Percentiles rank a stretch among this genome's conserved stretches.
phyloP scores from a whole-genome alignment of 2,113 vertebrate species.

The Panthera leo region DNA sequence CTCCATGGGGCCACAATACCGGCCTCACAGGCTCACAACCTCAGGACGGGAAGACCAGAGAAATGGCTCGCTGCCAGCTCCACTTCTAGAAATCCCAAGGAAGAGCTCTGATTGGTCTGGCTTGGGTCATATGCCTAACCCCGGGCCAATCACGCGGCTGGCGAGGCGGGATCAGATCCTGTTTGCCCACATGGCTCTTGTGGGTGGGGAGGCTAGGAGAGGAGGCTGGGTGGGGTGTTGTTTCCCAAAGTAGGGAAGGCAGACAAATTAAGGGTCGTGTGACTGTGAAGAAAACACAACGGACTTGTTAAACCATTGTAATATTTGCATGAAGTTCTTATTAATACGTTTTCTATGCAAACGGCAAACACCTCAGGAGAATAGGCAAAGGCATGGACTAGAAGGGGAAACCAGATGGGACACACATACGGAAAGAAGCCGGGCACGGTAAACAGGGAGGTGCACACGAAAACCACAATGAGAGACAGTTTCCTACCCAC shows the following conservation, averaged over 20 bases:
- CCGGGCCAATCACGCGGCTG: not conserved
- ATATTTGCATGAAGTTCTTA: not conserved
- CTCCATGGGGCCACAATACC: too few species aligned
- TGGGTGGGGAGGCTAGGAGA: not conserved
- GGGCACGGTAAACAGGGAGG: fast-evolving
- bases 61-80: not conserved
- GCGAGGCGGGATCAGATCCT: not conserved
- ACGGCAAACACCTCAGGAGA: not conserved
- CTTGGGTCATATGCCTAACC: not conserved
- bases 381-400: not conserved
- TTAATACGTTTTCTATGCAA: not conserved
- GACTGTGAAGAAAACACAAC: not conserved
- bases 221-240: fast-evolving
- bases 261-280: not conserved
- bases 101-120: slow-evolving; percentile 7
- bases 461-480: fast-evolving
- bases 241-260: not conserved
- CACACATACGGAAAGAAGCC: fast-evolving
- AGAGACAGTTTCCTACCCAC: not conserved
- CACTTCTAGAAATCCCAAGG: not conserved
- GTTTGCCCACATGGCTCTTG: fast-evolving
- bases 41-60: too few species aligned
- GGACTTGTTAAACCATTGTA: not conserved
- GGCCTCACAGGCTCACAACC: not conserved
- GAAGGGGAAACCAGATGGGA: not conserved